Percentiles rank a stretch among this genome's conserved stretches.
phyloP scores from a whole-genome alignment of 2,797 vertebrate species.

The Cyprinodon diabolis region DNA sequence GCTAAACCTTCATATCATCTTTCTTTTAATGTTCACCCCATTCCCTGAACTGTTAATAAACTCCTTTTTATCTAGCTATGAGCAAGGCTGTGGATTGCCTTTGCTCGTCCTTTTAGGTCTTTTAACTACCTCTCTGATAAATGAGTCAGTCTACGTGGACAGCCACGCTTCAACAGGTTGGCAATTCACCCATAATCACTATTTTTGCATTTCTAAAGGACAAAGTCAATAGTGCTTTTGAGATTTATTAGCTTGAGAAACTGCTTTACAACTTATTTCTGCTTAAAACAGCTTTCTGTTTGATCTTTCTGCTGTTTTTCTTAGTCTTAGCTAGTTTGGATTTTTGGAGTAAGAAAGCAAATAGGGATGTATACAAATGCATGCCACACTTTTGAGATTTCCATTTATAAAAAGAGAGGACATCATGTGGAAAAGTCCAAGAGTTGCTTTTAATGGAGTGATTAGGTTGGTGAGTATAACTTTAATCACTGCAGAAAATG shows the following conservation, averaged over 20 bases:
- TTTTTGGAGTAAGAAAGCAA: background rate
- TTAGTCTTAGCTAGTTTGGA: background rate
- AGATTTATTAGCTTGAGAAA: no score
- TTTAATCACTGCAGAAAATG: background rate
- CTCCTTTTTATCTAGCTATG: no score
- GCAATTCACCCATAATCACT: background rate
- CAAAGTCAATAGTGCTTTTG: background rate
- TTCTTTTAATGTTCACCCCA: no score
- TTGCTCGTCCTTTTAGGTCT: no score
- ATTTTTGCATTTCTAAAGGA: background rate
- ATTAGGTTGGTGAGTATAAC: slow-evolving; percentile 19
- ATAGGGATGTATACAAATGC: background rate
- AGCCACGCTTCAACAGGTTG: no score
- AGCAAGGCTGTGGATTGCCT: no score
- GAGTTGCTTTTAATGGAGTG: background rate
- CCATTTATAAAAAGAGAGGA: background rate
- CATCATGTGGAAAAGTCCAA: background rate
- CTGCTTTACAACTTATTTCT: background rate
- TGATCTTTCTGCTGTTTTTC: background rate
- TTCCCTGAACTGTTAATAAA: no score
- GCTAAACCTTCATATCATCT: no score
- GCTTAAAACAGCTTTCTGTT: background rate
- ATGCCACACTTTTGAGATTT: background rate
- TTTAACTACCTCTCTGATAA: no score
- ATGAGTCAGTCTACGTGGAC: no score